Base-by-base conservation (phyloP, 2,113 vertebrate species). In the Indicator maculatus region DNA sequence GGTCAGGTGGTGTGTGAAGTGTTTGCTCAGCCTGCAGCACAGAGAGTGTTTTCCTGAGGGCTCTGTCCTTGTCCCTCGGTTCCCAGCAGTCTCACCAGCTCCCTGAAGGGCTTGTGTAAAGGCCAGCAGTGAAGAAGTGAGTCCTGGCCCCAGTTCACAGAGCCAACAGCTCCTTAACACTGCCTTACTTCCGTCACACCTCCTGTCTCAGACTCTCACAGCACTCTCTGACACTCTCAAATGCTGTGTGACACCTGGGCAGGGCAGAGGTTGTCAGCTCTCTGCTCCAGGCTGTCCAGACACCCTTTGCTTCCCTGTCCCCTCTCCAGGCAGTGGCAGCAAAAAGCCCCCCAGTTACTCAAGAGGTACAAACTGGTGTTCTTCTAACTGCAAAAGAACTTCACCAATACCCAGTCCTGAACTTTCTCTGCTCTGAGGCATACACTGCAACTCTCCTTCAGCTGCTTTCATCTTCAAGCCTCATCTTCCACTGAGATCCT, bases 1-100 rank as follows among this genome's bases (percentile, higher is more conserved):
- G 70, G 52, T 86, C 91, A 92, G 0, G 5, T 3, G 47, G 44
- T 12, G 6, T 7, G 45, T 89, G 83, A 71, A 96, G 89, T 94
- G 82, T 96, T 97, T 97, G 81, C 27, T 96, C 12, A 95, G 90
- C 60, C 53, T 79, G 65, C 52, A 71, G 27, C 3, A 8, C 78
- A 39, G 72, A 47, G 89, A 47, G 30, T 36, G 8, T 63, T 84
- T 90, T 66, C 64, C 74, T 75, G 75, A 77, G 83, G 28, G 33
- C 45, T 24, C 28, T 6, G 71, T 84, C 92, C 90, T 94, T 73
- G 80, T 88, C 52, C 76, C 69, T 80, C 3, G 0, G 66, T 75
- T 93, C 85, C 82, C 92, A 93, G 65, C 1, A 39, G 24, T 77
- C 50, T 36, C 16, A 23, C 6, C 2, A 2, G 28, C 24, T 79